Evolutionary conservation across 2,888 invertebrate species (phyloP).

Genomic region (Listrodromus nycthemerus): DNA sequence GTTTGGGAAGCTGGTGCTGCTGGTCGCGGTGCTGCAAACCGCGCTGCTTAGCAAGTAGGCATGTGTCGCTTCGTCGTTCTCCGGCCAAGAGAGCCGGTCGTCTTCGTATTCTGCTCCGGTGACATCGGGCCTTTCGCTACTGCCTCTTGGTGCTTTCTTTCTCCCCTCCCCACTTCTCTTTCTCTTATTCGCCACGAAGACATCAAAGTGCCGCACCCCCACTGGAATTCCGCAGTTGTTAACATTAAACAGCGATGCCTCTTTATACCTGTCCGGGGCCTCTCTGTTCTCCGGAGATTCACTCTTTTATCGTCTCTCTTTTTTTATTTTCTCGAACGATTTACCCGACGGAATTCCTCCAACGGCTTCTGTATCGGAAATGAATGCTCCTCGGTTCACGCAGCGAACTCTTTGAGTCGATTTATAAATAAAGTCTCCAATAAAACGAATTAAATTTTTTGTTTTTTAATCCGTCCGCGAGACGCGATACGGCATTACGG

Average conservation of each 20-base stretch:
- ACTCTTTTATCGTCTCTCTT: slow-evolving; percentile 11
- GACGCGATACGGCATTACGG: not conserved
- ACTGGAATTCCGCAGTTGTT: slow-evolving; percentile 79
- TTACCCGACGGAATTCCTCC: slow-evolving; percentile 1
- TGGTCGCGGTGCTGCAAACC: slow-evolving; percentile 73
- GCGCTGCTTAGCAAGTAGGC: slow-evolving; percentile 78
- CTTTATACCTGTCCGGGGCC: slow-evolving; percentile 72
- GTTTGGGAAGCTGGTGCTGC: slow-evolving; percentile 69
- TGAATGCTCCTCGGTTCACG: not conserved
- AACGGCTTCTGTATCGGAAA: slow-evolving; percentile 13
- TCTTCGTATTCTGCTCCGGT: slow-evolving; percentile 62
- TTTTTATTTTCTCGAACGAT: slow-evolving; percentile 6
- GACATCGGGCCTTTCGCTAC: slow-evolving; percentile 51
- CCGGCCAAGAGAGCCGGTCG: slow-evolving; percentile 28
- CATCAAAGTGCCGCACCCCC: slow-evolving; percentile 71
- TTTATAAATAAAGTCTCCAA: not conserved
- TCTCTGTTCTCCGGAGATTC: slow-evolving; percentile 48
- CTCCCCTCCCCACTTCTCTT: slow-evolving; percentile 29
- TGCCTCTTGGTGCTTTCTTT: slow-evolving; percentile 51
- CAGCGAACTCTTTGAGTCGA: not conserved
- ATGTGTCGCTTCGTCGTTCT: slow-evolving; percentile 71
- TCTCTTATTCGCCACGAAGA: slow-evolving; percentile 58
- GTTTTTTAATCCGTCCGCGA: not conserved
- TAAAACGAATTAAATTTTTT: not conserved
- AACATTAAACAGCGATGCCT: slow-evolving; percentile 78